Evolutionary conservation across 2,888 invertebrate genomes (phyloP), one percentile per base, ranked within the genome.

Genomic region (Seladonia tumulorum): DNA sequence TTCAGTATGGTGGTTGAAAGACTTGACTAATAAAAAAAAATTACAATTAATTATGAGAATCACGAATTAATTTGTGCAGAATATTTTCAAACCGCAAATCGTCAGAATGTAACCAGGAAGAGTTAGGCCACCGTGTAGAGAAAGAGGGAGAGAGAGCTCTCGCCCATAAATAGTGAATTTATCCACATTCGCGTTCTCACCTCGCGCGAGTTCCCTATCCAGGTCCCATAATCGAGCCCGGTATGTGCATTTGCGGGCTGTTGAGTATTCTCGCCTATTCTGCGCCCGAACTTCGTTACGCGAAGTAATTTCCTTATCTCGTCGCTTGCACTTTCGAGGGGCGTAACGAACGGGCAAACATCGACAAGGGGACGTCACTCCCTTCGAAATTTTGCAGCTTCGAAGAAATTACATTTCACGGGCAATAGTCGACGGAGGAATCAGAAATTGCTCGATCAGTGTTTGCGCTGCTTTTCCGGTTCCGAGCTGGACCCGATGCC

Each of bases 361-460:
- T 76, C 66, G 70, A 25, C 39, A 14, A 18, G 35, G 35, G 66
- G 35, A 29, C 2, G 35, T 35, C 8, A 39, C 66, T 12, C 22
- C 18, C 22, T 22, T 35, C 22, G 39, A 82, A 63, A 71, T 82
- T 79, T 84, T 76, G 39, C 68, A 66, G 81, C 82, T 70, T 70
- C 49, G 75, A 81, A 84, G 86, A 86, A 86, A 90, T 90, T 90
- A 47, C 81, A 78, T 90, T 83, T 70, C 79, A 53, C 42, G 66
- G 5, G 5, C 18, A 47, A 53, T 14, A 39, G 57, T 12, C n/a
- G 12, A 35, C 5, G 63, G 82, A 75, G 87, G 85, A 82, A 79
- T 85, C 86, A 88, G 86, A 87, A 89, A 92, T 92, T 91, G 86
- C 89, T 89, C 88, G 85, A 92, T 91, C 89, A 68, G 83, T 87